These are phyloP conservation scores for Romanogobio albipinnatus DNA, from an alignment of 2,113 vertebrate species.

Conservation along the genomic window DNA sequence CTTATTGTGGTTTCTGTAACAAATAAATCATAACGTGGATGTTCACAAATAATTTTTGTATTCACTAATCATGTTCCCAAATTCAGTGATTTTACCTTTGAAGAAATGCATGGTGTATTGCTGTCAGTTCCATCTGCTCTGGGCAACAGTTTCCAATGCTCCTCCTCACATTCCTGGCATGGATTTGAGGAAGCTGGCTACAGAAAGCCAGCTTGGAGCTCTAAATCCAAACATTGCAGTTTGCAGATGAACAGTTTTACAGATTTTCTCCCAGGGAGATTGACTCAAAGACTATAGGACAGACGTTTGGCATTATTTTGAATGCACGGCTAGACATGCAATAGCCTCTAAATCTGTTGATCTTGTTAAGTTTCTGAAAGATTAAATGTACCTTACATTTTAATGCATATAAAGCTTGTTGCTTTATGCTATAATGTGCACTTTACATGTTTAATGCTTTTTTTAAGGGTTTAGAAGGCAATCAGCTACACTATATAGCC, in stretches of 20 bases:
- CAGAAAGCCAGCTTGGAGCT: conserved; percentile 37
- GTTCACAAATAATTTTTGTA: not conserved
- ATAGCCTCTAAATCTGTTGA: conserved; percentile 36
- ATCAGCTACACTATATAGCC: not conserved
- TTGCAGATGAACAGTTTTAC: conserved; percentile 32
- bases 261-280: conserved; percentile 23
- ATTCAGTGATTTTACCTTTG: conserved; percentile 58
- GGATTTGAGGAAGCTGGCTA: conserved; percentile 5
- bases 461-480: not conserved
- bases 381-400: conserved; percentile 39
- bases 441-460: not conserved
- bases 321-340: conserved; percentile 26
- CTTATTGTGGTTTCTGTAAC: not conserved
- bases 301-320: conserved; percentile 32
- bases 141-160: conserved; percentile 22
- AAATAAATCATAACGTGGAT: not conserved
- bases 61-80: conserved; percentile 47
- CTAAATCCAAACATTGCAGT: conserved; percentile 39
- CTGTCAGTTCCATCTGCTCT: conserved; percentile 35
- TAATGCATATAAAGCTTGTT: conserved; percentile 15
- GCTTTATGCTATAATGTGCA: not conserved
- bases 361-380: conserved; percentile 20
- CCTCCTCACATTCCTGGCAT: conserved; percentile 46
- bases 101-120: conserved; percentile 39
- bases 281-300: conserved; percentile 24